phyloP scores from a whole-genome alignment of 2,113 vertebrate genomes.

The Colinus virginianus region DNA sequence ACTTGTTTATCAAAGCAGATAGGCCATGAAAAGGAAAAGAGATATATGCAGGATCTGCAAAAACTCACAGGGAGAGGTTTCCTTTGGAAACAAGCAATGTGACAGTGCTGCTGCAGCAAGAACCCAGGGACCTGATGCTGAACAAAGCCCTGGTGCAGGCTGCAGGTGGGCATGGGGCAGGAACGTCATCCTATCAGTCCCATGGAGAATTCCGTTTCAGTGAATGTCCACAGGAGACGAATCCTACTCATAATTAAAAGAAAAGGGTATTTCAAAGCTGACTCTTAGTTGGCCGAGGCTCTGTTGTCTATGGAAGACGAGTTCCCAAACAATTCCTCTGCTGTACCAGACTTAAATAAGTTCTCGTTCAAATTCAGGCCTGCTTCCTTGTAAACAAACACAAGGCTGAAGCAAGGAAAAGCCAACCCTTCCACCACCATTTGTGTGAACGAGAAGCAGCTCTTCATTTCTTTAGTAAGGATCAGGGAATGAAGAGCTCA shows the following conservation, averaged over 20 bases:
- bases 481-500: background rate
- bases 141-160: background rate
- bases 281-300: background rate
- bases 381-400: background rate
- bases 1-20: background rate
- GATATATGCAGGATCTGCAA: background rate
- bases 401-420: background rate
- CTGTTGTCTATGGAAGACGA: conserved; percentile 6
- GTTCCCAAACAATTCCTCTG: background rate
- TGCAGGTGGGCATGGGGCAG: background rate
- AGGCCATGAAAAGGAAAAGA: background rate
- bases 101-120: background rate
- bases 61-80: background rate
- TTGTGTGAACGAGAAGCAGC: background rate
- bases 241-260: background rate
- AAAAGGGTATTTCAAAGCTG: background rate
- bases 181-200: rapidly evolving
- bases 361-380: background rate
- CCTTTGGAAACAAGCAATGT: background rate
- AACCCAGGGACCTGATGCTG: background rate
- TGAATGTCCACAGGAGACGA: rapidly evolving
- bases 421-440: background rate
- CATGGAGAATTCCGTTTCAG: background rate
- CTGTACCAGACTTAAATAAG: background rate
- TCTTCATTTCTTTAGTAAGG: background rate